These are phyloP conservation scores for Oncopeltus fasciatus DNA, from an alignment of 1,140 invertebrate genomes.

Conservation along the genomic window DNA sequence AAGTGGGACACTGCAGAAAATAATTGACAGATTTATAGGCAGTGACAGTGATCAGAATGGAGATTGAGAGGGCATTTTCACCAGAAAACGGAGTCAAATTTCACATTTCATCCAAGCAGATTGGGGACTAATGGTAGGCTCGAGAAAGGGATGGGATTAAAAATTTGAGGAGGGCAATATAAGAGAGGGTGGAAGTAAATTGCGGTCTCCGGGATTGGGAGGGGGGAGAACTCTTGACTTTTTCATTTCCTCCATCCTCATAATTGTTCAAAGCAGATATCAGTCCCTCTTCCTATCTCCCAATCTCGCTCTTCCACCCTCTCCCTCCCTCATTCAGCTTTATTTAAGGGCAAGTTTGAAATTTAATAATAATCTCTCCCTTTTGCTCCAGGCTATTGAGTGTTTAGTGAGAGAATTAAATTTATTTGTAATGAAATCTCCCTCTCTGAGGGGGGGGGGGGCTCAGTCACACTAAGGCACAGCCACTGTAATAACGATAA, in stretches of 20 bases:
- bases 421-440: background rate
- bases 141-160: background rate
- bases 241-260: background rate
- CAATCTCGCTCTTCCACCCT: no score
- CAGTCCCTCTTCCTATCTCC: no score
- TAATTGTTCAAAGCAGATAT: background rate
- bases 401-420: background rate
- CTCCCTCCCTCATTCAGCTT: background rate
- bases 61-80: no score
- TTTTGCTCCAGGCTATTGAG: background rate
- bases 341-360: background rate
- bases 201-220: background rate
- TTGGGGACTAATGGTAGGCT: no score
- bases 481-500: no score
- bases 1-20: no score
- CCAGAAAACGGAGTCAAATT: no score
- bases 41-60: no score
- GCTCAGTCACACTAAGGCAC: background rate
- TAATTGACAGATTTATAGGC: no score
- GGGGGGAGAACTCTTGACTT: background rate
- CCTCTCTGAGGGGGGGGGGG: background rate
- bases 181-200: background rate
- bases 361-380: background rate
- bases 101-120: no score
- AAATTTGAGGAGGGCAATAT: background rate